Base-by-base conservation (phyloP, 2,113 vertebrate species). In the Malurus cyaneus region DNA sequence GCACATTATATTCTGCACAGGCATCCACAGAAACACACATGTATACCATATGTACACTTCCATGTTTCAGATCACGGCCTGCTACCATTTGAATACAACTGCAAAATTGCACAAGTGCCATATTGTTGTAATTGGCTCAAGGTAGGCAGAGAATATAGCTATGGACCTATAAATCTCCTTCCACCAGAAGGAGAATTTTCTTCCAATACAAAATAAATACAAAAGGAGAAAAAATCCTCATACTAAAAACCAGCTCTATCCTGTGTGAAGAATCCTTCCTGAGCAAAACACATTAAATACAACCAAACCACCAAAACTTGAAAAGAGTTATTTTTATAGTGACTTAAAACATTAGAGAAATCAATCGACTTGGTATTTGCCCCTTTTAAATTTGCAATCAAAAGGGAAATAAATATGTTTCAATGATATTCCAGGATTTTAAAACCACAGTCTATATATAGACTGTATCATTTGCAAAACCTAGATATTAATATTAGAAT, bases 401-500 rank as follows among this genome's bases (percentile, higher is more conserved):
- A 69, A 82, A 60, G 2, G 11, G 5, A 77, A 89, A 86, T 41
- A 77, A 89, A 59, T 19, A n/a, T n/a, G 14, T 57, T 20, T 9
- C 14, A 57, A 77, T 82, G 13, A 52, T 85, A 78, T 42, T 62
- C 42, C 24, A 64, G 31, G 36, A 80, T 71, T 80, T 71, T 47
- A 94, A 93, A 77, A 64, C 36, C 34, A 78, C 49, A 92, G 8
- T 3, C 8, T 81, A n/a, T 20, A 53, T 52, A 69, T n/a, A 5
- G 32, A 18, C 25, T 59, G 28, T 41, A 60, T 87, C 9, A 93
- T 86, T 93, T 92, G n/a, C 59, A 84, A 96, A 94, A 29, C 46
- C n/a, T 57, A 74, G 39, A 84, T 90, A 91, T 69, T 77, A 90
- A 85, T 91, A 96, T 54, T 83, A 74, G 85, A 86, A 87, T 80